phyloP scores from a whole-genome alignment of 2,888 invertebrate genomes.

The Abscondita cerata region DNA sequence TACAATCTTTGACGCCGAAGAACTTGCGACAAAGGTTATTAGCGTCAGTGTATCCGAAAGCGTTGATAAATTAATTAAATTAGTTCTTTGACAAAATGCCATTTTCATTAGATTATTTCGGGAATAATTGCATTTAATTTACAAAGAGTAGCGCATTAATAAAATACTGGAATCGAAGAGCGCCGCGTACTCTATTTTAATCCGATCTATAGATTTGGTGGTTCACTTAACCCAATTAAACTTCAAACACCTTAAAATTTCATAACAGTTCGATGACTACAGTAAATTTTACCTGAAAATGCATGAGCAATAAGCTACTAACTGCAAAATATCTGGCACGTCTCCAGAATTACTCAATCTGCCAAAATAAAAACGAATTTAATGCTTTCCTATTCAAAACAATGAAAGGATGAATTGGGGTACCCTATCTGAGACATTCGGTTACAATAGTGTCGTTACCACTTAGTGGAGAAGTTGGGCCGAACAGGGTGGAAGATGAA shows the following conservation, averaged over 20 bases:
- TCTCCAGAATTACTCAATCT: conserved; percentile 13
- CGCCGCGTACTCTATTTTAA: background rate
- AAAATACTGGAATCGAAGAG: too few relatives aligned
- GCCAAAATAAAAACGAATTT: too few relatives aligned
- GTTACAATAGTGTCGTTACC: conserved; percentile 36
- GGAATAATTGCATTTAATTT: background rate
- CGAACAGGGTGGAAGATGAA: conserved; percentile 13
- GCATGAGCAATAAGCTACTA: conserved; percentile 17
- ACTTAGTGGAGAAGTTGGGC: conserved; percentile 33
- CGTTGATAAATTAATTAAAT: conserved; percentile 20
- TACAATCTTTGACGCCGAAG: background rate
- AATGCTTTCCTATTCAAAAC: conserved; percentile 12
- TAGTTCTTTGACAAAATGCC: conserved; percentile 18
- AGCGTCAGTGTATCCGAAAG: too few relatives aligned
- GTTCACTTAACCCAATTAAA: conserved; percentile 10
- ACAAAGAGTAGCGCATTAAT: background rate
- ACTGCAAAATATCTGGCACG: conserved; percentile 18
- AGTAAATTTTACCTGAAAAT: conserved; percentile 4
- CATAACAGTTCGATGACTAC: conserved; percentile 5
- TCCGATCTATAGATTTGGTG: conserved; percentile 3
- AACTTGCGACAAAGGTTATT: background rate
- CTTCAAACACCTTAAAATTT: background rate
- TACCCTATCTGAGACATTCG: conserved; percentile 19
- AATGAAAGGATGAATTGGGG: conserved; percentile 13
- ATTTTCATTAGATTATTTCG: conserved; percentile 10